Conservation (phyloP, 2,888 invertebrate species). For the Rotaria sp. region DNA sequence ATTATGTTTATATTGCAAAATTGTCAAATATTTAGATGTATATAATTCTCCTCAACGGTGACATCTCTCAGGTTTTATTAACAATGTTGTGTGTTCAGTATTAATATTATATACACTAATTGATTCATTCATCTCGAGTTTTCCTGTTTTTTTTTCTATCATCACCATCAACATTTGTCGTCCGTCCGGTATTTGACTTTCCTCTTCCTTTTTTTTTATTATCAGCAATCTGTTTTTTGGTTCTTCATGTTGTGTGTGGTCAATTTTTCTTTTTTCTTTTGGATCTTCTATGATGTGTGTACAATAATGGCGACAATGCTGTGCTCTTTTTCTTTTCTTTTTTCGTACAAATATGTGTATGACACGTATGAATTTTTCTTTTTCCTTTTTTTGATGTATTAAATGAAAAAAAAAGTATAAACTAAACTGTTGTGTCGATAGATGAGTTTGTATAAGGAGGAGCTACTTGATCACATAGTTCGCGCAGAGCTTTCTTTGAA, state of each 20-base stretch:
- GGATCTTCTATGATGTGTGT: not conserved
- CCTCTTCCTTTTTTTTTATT: not conserved
- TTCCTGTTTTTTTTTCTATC: not conserved
- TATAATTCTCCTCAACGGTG: not conserved
- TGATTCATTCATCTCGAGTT: not conserved
- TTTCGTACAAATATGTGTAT: not conserved
- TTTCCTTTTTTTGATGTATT: not conserved
- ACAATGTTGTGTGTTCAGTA: not conserved
- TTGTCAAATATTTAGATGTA: not conserved
- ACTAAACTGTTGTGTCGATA: not conserved
- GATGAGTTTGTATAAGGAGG: not conserved
- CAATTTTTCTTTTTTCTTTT: not conserved
- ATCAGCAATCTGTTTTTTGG: not conserved
- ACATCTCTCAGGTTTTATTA: not conserved
- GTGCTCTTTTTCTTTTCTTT: not conserved
- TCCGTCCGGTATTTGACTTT: not conserved
- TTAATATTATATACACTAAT: not conserved
- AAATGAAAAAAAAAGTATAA: not conserved
- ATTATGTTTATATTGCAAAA: not conserved
- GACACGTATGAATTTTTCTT: not conserved
- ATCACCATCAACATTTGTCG: not conserved
- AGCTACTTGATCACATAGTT: constrained; percentile 41
- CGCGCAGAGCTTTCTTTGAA: constrained; percentile 49
- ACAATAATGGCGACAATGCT: constrained; percentile 6
- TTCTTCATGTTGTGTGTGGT: not conserved